phyloP scores from a whole-genome alignment of 2,797 vertebrate species.

The Emys orbicularis region DNA sequence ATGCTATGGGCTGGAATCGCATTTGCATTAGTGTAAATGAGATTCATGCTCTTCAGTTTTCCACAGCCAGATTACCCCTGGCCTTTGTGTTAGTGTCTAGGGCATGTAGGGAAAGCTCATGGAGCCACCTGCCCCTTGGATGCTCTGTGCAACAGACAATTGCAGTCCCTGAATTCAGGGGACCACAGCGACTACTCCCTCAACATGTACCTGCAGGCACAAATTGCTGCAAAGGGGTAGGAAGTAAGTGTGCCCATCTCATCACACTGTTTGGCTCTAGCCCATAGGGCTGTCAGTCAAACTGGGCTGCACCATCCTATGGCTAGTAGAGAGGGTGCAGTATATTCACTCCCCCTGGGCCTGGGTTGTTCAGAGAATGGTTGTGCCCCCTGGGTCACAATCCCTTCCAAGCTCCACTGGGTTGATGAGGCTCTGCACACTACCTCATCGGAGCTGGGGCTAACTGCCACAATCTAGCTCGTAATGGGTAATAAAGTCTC shows the following conservation, averaged over 20 bases:
- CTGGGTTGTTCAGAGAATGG: background rate
- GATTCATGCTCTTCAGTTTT: background rate
- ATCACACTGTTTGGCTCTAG: background rate
- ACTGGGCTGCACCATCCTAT: background rate
- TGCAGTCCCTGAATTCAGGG: rapidly evolving
- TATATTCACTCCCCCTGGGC: background rate
- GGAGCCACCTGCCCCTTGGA: background rate
- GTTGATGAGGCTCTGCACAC: background rate
- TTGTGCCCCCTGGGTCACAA: background rate
- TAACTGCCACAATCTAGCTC: background rate
- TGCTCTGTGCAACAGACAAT: background rate
- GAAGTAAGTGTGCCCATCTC: background rate
- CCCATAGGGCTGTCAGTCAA: background rate
- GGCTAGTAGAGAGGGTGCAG: background rate
- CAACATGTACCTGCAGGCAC: rapidly evolving
- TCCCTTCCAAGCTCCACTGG: background rate
- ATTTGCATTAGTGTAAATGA: background rate
- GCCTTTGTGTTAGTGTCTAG: background rate
- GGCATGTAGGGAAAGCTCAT: too few relatives aligned
- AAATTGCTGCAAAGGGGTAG: too few relatives aligned
- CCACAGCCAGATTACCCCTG: background rate
- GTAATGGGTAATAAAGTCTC: background rate
- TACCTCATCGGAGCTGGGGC: background rate
- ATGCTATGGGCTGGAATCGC: background rate
- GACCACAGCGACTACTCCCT: rapidly evolving